Percentiles rank a stretch among this genome's conserved stretches.
These are phyloP conservation scores for Corythornis cristatus DNA, from an alignment of 2,113 vertebrate species.

Conservation along the genomic window DNA sequence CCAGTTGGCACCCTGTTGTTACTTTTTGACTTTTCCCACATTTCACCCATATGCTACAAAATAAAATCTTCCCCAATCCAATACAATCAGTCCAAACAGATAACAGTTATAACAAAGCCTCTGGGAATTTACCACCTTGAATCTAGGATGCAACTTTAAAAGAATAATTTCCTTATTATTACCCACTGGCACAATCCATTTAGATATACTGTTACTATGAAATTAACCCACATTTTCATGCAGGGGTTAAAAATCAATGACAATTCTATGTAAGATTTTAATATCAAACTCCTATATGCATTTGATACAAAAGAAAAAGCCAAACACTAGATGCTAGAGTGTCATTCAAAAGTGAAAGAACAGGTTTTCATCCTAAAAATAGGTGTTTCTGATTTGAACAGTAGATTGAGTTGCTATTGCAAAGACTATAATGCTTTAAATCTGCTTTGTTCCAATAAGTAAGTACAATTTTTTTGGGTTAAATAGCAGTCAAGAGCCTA, in stretches of 20 bases:
- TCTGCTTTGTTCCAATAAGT: not conserved
- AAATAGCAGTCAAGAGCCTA: not conserved
- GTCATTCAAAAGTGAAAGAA: not conserved
- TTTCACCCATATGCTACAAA: not conserved
- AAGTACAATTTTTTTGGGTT: not conserved
- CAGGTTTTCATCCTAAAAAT: not conserved
- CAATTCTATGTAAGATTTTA: not conserved
- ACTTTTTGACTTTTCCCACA: not conserved
- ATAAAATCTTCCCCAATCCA: not conserved
- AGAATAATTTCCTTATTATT: not conserved
- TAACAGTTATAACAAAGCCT: not conserved
- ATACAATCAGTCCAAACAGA: not conserved
- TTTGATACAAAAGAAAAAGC: not conserved
- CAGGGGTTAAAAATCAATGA: not conserved
- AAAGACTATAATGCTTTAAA: not conserved
- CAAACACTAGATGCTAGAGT: not conserved
- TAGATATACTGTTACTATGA: not conserved
- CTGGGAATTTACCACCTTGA: not conserved
- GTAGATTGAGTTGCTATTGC: not conserved
- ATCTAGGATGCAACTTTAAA: not conserved
- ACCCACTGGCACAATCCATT: not conserved
- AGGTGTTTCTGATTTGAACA: not conserved
- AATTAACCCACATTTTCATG: not conserved
- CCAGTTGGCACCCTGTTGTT: not conserved
- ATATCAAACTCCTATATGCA: not conserved